phyloP scores from a whole-genome alignment of 2,888 invertebrate genomes.

The Phyto melanocephala region DNA sequence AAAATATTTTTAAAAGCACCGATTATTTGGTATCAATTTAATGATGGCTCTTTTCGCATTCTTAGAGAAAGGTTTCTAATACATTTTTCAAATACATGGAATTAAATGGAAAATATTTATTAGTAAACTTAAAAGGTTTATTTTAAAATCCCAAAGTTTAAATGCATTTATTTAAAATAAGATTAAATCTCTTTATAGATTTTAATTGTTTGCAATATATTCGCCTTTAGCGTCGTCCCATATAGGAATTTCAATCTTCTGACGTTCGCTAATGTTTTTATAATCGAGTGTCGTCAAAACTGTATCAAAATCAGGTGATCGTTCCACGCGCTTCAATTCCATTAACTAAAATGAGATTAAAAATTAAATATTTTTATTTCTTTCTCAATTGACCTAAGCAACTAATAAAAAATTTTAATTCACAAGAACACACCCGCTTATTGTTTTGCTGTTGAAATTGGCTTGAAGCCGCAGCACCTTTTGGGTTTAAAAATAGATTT shows the following conservation, averaged over 20 bases:
- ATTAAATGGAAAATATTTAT: no score
- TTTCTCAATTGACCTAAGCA: no score
- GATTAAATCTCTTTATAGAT: background rate
- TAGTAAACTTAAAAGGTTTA: background rate
- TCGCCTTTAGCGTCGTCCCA: constrained; percentile 71
- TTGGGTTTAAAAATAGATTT: constrained; percentile 26
- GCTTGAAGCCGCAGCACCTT: constrained; percentile 33
- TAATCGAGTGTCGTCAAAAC: constrained; percentile 35
- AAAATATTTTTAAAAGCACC: no score
- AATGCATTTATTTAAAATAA: no score
- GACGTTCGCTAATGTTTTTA: constrained; percentile 28
- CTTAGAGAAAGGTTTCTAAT: no score
- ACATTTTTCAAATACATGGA: no score
- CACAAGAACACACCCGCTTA: background rate
- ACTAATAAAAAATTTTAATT: background rate
- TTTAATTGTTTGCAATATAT: constrained; percentile 16
- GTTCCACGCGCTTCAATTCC: constrained; percentile 9
- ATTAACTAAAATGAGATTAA: constrained; percentile 15
- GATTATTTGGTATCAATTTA: no score
- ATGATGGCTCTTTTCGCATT: no score
- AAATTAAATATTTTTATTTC: background rate
- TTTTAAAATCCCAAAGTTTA: no score
- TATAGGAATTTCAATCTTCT: constrained; percentile 68
- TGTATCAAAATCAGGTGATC: constrained; percentile 42
- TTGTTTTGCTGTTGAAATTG: background rate